These are phyloP conservation scores for Tetraneura akinire DNA, from an alignment of 1,140 invertebrate species.

Conservation along the genomic window DNA sequence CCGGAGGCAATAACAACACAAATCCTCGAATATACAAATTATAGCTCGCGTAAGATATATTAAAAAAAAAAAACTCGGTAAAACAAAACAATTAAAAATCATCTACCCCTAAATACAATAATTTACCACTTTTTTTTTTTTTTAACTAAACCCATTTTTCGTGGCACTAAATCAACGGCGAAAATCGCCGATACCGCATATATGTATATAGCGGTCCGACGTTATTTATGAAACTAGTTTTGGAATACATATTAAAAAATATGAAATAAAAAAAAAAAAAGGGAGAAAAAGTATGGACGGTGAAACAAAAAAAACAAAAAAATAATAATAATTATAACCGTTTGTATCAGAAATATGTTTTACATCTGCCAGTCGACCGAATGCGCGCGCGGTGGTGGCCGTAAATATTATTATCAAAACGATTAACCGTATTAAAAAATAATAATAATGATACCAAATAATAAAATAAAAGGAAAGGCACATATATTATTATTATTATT, in stretches of 20 bases:
- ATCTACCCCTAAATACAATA: neutral
- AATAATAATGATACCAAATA: neutral
- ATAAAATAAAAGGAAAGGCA: neutral
- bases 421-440: constrained; percentile 35
- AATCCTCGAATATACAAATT: constrained; percentile 43
- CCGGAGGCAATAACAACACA: constrained; percentile 31
- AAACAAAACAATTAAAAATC: constrained; percentile 49
- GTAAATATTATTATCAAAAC: constrained; percentile 45
- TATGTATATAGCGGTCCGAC: no score
- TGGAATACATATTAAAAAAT: constrained; percentile 32
- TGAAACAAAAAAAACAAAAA: neutral
- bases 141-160: constrained; percentile 35
- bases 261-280: constrained; percentile 29
- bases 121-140: constrained; percentile 26
- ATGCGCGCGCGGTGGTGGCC: neutral
- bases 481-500: constrained; percentile 6
- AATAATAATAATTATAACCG: constrained; percentile 41
- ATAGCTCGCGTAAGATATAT: constrained; percentile 34
- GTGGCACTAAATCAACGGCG: constrained; percentile 48
- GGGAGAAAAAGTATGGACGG: constrained; percentile 1
- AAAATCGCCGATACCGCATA: constrained; percentile 43
- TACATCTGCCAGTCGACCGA: constrained; percentile 32
- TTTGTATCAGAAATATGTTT: constrained; percentile 47
- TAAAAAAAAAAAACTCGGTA: constrained; percentile 43
- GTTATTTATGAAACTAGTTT: constrained; percentile 51